phyloP scores from a whole-genome alignment of 1,140 invertebrate genomes.

The Atta colombica region DNA sequence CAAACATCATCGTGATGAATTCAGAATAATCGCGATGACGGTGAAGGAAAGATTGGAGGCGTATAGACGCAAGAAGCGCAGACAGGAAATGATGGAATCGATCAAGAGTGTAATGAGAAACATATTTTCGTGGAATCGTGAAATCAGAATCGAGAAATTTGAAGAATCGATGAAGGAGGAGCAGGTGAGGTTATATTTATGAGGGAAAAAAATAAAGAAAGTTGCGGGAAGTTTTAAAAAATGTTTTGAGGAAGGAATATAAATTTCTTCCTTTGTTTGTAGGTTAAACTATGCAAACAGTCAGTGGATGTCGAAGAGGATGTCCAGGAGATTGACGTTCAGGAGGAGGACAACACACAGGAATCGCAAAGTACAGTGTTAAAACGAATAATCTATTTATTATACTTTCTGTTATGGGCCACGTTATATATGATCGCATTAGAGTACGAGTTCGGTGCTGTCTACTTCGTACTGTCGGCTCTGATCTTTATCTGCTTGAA shows the following conservation, averaged over 20 bases:
- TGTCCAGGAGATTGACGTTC: slow-evolving; percentile 52
- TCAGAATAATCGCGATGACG: neutral
- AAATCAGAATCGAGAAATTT: neutral
- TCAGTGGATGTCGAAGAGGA: neutral
- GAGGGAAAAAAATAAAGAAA: neutral
- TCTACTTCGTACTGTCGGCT: slow-evolving; percentile 94
- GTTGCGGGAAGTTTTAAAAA: neutral
- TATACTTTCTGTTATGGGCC: slow-evolving; percentile 89
- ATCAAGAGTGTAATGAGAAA: slow-evolving; percentile 75
- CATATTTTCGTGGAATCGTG: slow-evolving; percentile 73
- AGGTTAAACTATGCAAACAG: slow-evolving; percentile 32
- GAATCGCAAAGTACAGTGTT: slow-evolving; percentile 69
- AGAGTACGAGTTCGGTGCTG: slow-evolving; percentile 95
- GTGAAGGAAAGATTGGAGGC: slow-evolving; percentile 78
- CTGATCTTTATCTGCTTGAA: slow-evolving; percentile 95
- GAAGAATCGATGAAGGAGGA: neutral
- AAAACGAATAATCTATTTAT: slow-evolving; percentile 73
- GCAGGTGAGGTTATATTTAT: slow-evolving; percentile 78
- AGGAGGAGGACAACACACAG: slow-evolving; percentile 77
- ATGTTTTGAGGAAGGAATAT: neutral
- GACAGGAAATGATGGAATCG: slow-evolving; percentile 75
- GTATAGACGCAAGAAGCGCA: slow-evolving; percentile 78
- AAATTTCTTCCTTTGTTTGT: neutral
- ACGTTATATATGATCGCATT: slow-evolving; percentile 90
- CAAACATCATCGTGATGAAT: too few relatives aligned